phyloP scores from a whole-genome alignment of 2,113 vertebrate genomes.

The Tamias sibiricus region DNA sequence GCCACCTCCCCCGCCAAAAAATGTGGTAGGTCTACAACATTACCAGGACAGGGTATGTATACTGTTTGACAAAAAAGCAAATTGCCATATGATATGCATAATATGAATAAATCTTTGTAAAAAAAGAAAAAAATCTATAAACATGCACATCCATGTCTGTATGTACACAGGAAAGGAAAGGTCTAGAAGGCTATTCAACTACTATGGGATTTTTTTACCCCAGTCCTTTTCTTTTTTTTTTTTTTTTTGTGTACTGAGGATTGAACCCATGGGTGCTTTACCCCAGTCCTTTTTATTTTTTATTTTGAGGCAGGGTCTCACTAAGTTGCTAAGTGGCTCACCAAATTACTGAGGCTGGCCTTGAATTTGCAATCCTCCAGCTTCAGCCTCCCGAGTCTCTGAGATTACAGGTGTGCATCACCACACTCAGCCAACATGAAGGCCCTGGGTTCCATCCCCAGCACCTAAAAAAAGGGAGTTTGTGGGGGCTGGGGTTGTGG shows the following conservation, averaged over 20 bases:
- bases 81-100: background rate
- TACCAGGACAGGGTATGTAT: background rate
- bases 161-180: background rate
- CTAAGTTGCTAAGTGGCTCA: too few species aligned
- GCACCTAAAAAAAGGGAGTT: background rate
- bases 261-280: too few species aligned
- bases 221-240: too few species aligned
- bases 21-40: background rate
- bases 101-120: conserved; percentile 14
- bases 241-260: too few species aligned
- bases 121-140: background rate
- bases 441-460: background rate
- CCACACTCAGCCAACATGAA: background rate
- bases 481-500: too few species aligned
- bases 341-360: too few species aligned
- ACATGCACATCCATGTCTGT: background rate
- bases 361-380: too few species aligned
- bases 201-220: too few species aligned
- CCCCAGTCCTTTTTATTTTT: too few species aligned
- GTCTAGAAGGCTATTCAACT: background rate
- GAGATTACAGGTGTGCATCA: background rate
- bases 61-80: conserved; percentile 32
- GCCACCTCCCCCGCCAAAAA: background rate
- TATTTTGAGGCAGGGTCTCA: too few species aligned
- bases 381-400: background rate